Evolutionary conservation across 1,140 invertebrate genomes (phyloP), one percentile per base, ranked within the genome.

Genomic region (Zaprionus davidi): DNA sequence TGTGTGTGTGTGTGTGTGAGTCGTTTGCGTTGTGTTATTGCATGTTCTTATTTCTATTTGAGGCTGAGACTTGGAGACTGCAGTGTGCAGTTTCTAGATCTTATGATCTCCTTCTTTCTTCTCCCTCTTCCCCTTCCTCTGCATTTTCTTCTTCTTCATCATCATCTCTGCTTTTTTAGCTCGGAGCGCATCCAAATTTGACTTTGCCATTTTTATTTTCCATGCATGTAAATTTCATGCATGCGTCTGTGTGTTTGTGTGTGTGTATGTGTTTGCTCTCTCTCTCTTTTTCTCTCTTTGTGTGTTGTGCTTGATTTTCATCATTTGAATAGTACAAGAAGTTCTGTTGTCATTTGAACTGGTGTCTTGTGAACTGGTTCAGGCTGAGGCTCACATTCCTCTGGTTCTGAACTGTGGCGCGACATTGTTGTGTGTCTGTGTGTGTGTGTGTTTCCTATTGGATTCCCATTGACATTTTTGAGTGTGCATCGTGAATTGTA

Each of bases 271-370:
- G 3, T n/a, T 17, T 46, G 6, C 34, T 55, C 22, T 38, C 34
- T 66, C 49, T 55, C 51, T 53, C 15, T 55, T 36, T n/a, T 17
- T 20, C 17, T 46, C n/a, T 60, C n/a, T 55, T 24, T 34, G 11
- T 34, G 22, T 55, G 34, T 34, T 58, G 56, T 57, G 66, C 63
- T 74, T 70, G 57, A 74, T 70, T 74, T 74, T 22, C 78, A 75
- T 78, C 64, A 78, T 78, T 78, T 78, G 66, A 78, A 78, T 78
- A 78, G 75, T 64, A 70, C 71, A 74, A 74, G 75, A 76, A 77
- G 56, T 66, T 60, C 41, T 74, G 58, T 70, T 72, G 57, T 72
- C 68, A 71, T 70, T 70, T 53, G 66, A 72, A 17, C 56, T 72
- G 46, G 46, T 51, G 60, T 63, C 53, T 68, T 34, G 58, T 64